Evolutionary conservation across 2,888 invertebrate genomes (phyloP), one percentile per base, ranked within the genome.

Genomic region (Miltochrista miniata): DNA sequence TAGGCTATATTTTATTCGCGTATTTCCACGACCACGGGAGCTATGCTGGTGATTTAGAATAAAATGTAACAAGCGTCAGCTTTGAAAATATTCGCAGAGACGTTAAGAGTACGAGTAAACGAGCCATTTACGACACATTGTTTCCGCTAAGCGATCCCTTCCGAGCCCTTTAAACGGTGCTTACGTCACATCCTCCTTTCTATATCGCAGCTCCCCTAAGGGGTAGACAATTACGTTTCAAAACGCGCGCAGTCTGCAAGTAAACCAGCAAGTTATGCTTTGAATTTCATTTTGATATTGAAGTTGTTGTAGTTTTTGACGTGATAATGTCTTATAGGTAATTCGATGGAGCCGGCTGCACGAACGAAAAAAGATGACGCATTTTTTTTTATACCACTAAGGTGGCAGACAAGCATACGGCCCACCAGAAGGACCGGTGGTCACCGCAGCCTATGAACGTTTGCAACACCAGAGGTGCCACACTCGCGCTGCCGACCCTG

Each of bases 121-220:
- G 45, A 40, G 51, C 9, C 50, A 65, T 58, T 43, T 59, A 41
- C 54, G 2, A 46, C 53, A 54, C 62, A 59, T 58, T 62, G 66
- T 67, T 65, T 66, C 56, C 59, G 48, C 43, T 55, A 55, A 62
- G 45, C 51, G 51, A 14, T 56, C 69, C n/a, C 59, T 58, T 52
- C 53, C 43, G 51, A 58, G 40, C 53, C 57, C 54, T 65, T 62
- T 59, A 68, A 51, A 34, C 30, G 46, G 31, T 48, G 69, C 62
- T 59, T 57, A 62, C 66, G 62, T 67, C 69, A 67, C n/a, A n/a
- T n/a, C n/a, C n/a, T 54, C 51, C 51, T 29, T 14, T 52, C 41
- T 47, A 36, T 56, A 59, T 45, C 47, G 51, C 53, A 47, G 51
- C 42, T 34, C 42, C 45, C 33, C 41, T 36, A 40, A 45, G 54